Evolutionary conservation across 2,888 invertebrate species (phyloP).

Genomic region (Salticus scenicus): DNA sequence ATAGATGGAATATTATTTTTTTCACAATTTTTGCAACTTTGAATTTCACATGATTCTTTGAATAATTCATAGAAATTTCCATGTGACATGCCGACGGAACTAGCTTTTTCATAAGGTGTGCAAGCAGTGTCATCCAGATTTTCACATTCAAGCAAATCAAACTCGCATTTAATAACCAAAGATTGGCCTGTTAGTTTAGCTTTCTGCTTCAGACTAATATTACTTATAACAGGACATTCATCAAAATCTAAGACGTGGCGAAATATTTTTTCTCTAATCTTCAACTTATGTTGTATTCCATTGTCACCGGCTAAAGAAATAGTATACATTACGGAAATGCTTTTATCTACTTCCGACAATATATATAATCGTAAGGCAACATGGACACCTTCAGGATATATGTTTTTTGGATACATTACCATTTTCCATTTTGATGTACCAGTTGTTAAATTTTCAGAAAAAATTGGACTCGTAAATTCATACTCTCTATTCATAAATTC

Average conservation of each 20-base stretch:
- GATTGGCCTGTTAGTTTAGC: background rate
- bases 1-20: background rate
- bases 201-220: background rate
- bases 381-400: conserved; percentile 30
- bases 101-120: no score
- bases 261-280: conserved; percentile 30
- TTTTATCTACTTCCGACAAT: conserved; percentile 10
- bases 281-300: background rate
- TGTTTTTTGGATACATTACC: background rate
- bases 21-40: background rate
- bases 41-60: background rate
- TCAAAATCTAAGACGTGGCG: conserved; percentile 20
- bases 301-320: background rate
- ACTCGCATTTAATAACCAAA: conserved; percentile 26
- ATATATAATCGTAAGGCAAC: conserved; percentile 19
- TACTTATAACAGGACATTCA: background rate
- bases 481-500: conserved; percentile 26
- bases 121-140: background rate
- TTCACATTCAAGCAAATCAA: conserved; percentile 25
- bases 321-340: conserved; percentile 17
- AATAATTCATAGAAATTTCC: background rate
- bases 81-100: no score
- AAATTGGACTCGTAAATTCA: conserved; percentile 35
- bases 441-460: background rate
- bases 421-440: conserved; percentile 32